These are phyloP conservation scores for Homarus americanus DNA, from an alignment of 1,140 invertebrate species.

Conservation along the genomic window DNA sequence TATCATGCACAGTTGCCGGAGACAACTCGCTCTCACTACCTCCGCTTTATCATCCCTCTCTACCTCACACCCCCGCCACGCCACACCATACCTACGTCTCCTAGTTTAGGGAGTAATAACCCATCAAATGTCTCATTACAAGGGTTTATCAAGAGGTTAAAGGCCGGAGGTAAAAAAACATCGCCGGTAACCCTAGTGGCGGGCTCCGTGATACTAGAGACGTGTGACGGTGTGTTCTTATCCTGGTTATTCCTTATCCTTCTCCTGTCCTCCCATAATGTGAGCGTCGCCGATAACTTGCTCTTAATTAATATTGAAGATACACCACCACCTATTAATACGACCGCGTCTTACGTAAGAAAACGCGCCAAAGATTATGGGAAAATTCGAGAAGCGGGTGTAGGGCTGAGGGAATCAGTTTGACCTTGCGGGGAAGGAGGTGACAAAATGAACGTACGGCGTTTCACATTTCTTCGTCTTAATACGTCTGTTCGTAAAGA, in stretches of 20 bases:
- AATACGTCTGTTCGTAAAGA: not conserved
- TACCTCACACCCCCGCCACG: not conserved
- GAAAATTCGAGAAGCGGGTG: slow-evolving; percentile 12
- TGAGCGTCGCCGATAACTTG: not conserved
- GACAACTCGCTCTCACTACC: slow-evolving; percentile 1
- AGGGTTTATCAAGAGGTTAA: not conserved
- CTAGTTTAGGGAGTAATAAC: not conserved
- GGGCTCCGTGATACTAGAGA: slow-evolving; percentile 11
- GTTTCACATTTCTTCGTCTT: not conserved
- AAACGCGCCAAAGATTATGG: slow-evolving; percentile 5
- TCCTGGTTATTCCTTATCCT: not conserved
- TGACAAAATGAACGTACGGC: not conserved
- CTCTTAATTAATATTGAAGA: not conserved
- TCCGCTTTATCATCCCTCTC: not conserved
- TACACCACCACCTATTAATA: not conserved
- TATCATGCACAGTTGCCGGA: slow-evolving; percentile 6
- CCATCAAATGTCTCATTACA: not conserved
- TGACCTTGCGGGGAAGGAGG: not conserved
- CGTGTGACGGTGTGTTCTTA: slow-evolving; percentile 18
- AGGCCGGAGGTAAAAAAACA: not conserved
- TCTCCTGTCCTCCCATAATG: not conserved
- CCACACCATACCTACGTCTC: not conserved
- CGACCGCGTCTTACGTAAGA: not conserved
- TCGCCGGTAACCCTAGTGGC: not conserved
- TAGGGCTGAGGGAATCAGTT: slow-evolving; percentile 12